Evolutionary conservation across 2,797 vertebrate species (phyloP).

Genomic region (Danio albolineatus): DNA sequence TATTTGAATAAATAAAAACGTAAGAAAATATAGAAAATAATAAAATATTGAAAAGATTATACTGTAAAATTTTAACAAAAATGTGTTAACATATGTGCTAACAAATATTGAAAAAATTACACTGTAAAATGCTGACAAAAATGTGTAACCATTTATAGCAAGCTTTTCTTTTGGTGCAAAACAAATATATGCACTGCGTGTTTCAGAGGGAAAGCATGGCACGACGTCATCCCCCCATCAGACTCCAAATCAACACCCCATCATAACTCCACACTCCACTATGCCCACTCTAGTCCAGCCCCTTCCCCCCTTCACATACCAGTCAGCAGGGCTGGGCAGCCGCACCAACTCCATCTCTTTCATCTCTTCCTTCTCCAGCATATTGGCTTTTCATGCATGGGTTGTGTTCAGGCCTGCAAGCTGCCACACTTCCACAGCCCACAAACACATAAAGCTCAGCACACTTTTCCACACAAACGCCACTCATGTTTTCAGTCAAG

Average conservation of each 20-base stretch:
- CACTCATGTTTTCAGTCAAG: background rate
- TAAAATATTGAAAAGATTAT: no score
- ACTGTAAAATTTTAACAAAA: background rate
- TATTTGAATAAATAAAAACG: no score
- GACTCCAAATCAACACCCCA: background rate
- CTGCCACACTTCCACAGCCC: constrained; percentile 45
- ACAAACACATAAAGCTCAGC: constrained; percentile 35
- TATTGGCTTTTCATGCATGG: constrained; percentile 65
- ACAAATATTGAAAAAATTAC: no score
- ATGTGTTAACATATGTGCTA: no score
- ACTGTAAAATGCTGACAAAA: background rate
- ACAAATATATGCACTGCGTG: background rate
- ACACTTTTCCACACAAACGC: constrained; percentile 26
- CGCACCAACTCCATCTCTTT: constrained; percentile 33
- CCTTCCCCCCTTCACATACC: constrained; percentile 17
- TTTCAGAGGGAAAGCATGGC: background rate
- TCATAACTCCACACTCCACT: background rate
- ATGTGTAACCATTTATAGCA: no score
- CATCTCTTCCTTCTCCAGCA: constrained; percentile 47
- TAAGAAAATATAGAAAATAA: no score
- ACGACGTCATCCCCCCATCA: background rate
- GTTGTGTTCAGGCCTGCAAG: constrained; percentile 52
- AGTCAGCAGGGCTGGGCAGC: background rate
- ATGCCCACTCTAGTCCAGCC: background rate
- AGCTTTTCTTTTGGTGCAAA: background rate